Evolutionary conservation across 2,797 vertebrate species (phyloP).

Genomic region (Falco columbarius): DNA sequence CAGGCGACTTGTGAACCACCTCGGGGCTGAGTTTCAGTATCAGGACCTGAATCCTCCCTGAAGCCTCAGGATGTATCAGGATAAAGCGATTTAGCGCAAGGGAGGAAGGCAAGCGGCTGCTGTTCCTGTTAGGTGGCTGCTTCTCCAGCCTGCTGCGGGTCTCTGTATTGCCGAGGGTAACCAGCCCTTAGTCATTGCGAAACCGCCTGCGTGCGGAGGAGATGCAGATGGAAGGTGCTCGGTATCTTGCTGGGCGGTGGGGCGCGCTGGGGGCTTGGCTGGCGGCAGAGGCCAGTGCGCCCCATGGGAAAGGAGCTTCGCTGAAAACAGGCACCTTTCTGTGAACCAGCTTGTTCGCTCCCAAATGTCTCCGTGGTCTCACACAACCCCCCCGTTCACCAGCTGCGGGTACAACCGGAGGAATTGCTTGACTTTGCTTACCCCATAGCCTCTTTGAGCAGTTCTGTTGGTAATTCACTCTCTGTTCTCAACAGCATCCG

Average conservation of each 20-base stretch:
- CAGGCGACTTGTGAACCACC: not conserved
- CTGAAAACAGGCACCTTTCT: not conserved
- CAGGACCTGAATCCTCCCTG: not conserved
- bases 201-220: not conserved
- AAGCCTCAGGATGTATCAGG: not conserved
- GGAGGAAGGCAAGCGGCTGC: not conserved
- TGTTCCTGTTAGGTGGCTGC: not conserved
- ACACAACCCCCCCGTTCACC: no score
- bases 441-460: rapidly evolving
- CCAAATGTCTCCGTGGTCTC: not conserved
- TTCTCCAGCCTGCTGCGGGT: not conserved
- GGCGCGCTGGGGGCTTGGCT: not conserved
- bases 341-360: not conserved
- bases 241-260: not conserved
- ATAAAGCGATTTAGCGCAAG: rapidly evolving
- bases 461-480: not conserved
- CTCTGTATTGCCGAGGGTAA: not conserved
- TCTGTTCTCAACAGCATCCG: rapidly evolving
- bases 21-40: not conserved
- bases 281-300: rapidly evolving
- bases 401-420: rapidly evolving
- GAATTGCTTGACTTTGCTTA: rapidly evolving
- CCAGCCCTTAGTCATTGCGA: not conserved
- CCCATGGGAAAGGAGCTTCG: not conserved
- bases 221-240: not conserved